Conservation (phyloP, 2,797 vertebrate genomes). For the Arctocebus calabarensis region DNA sequence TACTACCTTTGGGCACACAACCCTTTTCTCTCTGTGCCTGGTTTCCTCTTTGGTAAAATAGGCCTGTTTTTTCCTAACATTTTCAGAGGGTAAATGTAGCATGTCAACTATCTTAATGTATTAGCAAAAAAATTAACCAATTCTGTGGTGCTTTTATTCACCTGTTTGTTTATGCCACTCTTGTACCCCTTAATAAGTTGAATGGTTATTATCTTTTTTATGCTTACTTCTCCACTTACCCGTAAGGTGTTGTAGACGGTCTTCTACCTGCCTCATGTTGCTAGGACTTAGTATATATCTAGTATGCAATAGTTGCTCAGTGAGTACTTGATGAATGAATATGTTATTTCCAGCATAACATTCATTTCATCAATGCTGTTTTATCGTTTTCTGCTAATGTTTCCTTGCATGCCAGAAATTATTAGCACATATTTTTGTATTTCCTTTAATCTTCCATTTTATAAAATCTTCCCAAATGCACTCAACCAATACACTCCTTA, state of each 20-base stretch:
- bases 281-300: background rate
- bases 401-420: background rate
- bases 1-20: background rate
- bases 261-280: background rate
- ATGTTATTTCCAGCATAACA: conserved; percentile 38
- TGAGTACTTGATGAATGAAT: background rate
- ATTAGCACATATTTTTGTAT: conserved; percentile 22
- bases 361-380: background rate
- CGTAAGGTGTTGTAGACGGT: background rate
- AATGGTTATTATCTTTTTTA: background rate
- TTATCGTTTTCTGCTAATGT: background rate
- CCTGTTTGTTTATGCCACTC: background rate
- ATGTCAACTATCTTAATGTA: background rate
- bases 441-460: background rate
- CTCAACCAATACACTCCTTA: background rate
- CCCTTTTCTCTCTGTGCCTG: background rate
- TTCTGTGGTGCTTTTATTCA: background rate
- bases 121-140: background rate
- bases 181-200: background rate
- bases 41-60: background rate
- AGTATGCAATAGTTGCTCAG: background rate
- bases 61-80: background rate
- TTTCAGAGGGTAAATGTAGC: background rate
- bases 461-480: background rate
- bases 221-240: background rate